These are phyloP conservation scores for Dolichopus griseipennis DNA, from an alignment of 2,888 invertebrate genomes.

Conservation along the genomic window DNA sequence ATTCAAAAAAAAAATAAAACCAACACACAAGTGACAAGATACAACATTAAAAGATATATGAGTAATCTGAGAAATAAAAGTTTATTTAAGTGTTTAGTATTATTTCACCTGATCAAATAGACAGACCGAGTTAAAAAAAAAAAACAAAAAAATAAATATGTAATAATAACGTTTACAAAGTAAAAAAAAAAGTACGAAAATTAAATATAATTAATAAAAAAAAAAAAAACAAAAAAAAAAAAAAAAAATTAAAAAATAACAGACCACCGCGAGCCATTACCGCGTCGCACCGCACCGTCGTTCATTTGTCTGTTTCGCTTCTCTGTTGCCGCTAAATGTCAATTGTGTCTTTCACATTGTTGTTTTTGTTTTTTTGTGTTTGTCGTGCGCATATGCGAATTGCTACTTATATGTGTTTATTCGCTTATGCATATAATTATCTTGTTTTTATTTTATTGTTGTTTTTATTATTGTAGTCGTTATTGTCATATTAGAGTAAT, in stretches of 20 bases:
- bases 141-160: too few species aligned
- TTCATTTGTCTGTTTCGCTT: not conserved
- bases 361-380: not conserved
- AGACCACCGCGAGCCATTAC: too few species aligned
- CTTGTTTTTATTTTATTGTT: not conserved
- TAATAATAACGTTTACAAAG: too few species aligned
- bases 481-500: not conserved
- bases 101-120: slow-evolving; percentile 6
- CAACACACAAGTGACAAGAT: not conserved
- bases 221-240: too few species aligned
- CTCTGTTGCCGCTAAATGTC: not conserved
- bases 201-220: too few species aligned
- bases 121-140: slow-evolving; percentile 1
- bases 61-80: slow-evolving; percentile 4
- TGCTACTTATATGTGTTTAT: not conserved
- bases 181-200: too few species aligned
- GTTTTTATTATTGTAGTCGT: not conserved
- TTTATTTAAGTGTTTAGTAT: slow-evolving; percentile 6
- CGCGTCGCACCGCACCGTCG: too few species aligned
- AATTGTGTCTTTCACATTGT: not conserved
- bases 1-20: not conserved
- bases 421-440: too few species aligned
- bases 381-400: not conserved
- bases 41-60: not conserved
- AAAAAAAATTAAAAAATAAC: not conserved